Percentiles rank a stretch among this genome's conserved stretches.
Conservation (phyloP, 2,888 invertebrate genomes). For the Hyposoter dolosus region DNA sequence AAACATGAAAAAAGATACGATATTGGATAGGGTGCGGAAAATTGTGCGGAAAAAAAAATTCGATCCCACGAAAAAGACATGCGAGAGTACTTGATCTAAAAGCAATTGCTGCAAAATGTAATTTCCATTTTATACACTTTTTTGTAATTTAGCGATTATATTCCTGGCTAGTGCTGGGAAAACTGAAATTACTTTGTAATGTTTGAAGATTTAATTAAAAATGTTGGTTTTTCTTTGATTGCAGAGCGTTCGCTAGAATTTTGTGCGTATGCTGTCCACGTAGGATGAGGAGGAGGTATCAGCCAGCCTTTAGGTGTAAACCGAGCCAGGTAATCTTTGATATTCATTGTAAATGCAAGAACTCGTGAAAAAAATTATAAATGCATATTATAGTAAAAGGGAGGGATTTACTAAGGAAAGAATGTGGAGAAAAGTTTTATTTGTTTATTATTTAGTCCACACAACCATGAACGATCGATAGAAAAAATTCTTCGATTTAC, state of each 20-base stretch:
- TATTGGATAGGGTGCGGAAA: slow-evolving; percentile 25
- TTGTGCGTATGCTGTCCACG: slow-evolving; percentile 96
- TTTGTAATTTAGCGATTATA: not conserved
- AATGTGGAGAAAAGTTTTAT: not conserved
- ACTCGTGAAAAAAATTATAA: not conserved
- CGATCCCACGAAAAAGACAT: not conserved
- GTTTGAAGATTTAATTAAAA: not conserved
- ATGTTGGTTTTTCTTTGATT: slow-evolving; percentile 80
- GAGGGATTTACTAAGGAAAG: not conserved
- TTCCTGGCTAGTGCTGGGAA: not conserved
- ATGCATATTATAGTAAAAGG: not conserved
- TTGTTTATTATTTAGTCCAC: not conserved
- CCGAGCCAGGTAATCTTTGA: slow-evolving; percentile 91
- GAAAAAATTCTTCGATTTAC: not conserved
- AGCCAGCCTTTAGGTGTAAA: slow-evolving; percentile 94
- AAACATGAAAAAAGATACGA: slow-evolving; percentile 15
- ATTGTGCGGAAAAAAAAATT: slow-evolving; percentile 12
- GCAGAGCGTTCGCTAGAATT: slow-evolving; percentile 96
- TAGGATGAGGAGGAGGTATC: slow-evolving; percentile 92
- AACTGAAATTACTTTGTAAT: not conserved
- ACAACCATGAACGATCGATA: not conserved
- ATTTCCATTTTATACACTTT: not conserved
- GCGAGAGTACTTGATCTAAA: not conserved
- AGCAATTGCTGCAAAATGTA: not conserved
- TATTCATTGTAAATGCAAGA: not conserved